Evolutionary conservation across 2,888 invertebrate genomes (phyloP).

Genomic region (Horisme vitalbata): DNA sequence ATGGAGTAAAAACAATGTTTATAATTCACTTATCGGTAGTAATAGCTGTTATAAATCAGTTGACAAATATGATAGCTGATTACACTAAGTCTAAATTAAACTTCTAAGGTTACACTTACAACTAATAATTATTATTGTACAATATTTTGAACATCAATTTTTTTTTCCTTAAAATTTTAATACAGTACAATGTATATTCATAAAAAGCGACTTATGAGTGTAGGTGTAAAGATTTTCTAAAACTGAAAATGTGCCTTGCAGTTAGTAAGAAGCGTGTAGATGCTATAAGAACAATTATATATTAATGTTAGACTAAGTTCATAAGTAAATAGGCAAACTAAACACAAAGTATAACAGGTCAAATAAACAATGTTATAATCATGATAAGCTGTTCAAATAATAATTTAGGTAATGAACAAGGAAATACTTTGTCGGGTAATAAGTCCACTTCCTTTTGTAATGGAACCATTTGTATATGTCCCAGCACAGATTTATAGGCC

Average conservation of each 20-base stretch:
- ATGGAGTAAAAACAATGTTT: no score
- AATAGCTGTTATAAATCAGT: constrained; percentile 16
- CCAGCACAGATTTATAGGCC: no score
- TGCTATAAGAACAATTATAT: not conserved
- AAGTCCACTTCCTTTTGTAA: no score
- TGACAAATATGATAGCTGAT: constrained; percentile 8
- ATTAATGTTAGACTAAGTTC: not conserved
- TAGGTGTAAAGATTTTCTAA: constrained; percentile 10
- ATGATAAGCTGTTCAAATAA: constrained; percentile 15
- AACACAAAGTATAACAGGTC: constrained; percentile 10
- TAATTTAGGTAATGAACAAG: no score
- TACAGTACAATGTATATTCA: constrained; percentile 9
- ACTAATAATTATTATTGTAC: constrained; percentile 47
- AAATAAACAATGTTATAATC: constrained; percentile 16
- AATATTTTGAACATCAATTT: constrained; percentile 47
- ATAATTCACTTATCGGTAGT: no score
- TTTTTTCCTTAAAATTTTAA: constrained; percentile 17
- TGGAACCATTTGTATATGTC: no score
- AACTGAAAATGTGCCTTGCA: constrained; percentile 3
- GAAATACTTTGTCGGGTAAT: no score
- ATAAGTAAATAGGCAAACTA: not conserved
- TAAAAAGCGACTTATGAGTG: constrained; percentile 11
- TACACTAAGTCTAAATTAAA: constrained; percentile 15
- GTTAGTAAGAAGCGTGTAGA: not conserved
- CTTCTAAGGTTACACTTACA: constrained; percentile 16